These are phyloP conservation scores for Anguilla megastoma DNA, from an alignment of 2,797 vertebrate species.

Conservation along the genomic window DNA sequence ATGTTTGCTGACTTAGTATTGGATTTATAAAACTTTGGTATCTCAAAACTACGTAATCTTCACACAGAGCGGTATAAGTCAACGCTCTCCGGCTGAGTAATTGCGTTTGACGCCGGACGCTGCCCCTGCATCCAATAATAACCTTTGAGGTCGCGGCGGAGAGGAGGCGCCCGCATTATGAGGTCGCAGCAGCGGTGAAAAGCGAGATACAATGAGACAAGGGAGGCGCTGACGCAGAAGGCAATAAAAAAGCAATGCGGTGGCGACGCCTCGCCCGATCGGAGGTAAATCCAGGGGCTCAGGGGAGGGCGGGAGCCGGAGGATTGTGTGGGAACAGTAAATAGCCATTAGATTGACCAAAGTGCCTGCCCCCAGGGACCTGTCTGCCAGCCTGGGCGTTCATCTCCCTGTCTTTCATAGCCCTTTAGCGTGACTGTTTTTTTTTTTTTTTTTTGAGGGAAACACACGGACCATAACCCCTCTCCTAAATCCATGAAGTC, in stretches of 20 bases:
- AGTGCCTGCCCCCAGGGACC: neutral
- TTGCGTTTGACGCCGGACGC: neutral
- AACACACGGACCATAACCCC: neutral
- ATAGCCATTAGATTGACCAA: constrained; percentile 10
- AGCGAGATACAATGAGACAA: neutral
- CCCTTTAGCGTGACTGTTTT: constrained; percentile 7
- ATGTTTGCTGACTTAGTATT: neutral
- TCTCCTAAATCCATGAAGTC: constrained; percentile 23
- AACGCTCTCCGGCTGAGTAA: neutral
- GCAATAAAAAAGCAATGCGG: neutral
- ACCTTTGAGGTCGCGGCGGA: neutral
- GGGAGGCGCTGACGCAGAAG: neutral
- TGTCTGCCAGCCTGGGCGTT: neutral
- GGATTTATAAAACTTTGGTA: neutral
- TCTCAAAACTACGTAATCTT: neutral
- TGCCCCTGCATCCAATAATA: constrained; percentile 16
- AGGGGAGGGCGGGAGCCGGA: neutral
- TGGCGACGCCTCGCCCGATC: neutral
- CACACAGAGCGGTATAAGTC: neutral
- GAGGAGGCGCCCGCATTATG: neutral
- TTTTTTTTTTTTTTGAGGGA: neutral
- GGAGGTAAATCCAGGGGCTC: neutral
- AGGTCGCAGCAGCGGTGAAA: neutral
- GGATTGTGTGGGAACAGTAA: constrained; percentile 9
- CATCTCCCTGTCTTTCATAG: neutral